Evolutionary conservation across 2,113 vertebrate species (phyloP).

Genomic region (Vidua macroura): DNA sequence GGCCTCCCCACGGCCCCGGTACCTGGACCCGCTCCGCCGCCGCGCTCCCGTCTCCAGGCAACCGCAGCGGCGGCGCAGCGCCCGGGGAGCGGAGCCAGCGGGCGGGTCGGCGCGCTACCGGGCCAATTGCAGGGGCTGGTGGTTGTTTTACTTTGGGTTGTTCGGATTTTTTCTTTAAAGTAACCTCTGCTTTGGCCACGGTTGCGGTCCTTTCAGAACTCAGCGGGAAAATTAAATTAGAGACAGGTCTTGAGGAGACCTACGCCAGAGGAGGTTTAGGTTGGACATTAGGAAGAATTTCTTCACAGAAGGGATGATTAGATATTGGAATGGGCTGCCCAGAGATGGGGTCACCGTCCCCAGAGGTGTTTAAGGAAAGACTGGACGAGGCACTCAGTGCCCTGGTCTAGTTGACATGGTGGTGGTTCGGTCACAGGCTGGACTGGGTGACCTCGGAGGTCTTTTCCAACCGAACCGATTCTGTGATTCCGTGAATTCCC

Average conservation of each 20-base stretch:
- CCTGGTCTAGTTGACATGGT: neutral
- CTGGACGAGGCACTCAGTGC: neutral
- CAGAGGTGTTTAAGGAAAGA: neutral
- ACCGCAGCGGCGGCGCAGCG: neutral
- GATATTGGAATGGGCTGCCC: neutral
- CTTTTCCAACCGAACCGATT: neutral
- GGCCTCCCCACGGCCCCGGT: neutral
- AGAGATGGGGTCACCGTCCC: neutral
- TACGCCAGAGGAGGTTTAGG: neutral
- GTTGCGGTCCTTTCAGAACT: neutral
- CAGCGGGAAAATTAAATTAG: neutral
- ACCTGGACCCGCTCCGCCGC: neutral
- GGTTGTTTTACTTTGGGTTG: neutral
- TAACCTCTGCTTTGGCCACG: neutral
- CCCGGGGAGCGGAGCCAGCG: neutral
- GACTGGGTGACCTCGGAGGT: neutral
- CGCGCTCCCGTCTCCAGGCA: conserved; percentile 5
- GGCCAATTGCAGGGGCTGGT: neutral
- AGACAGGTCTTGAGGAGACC: neutral
- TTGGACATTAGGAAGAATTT: neutral
- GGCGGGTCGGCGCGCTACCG: neutral
- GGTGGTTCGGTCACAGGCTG: neutral
- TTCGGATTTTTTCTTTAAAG: neutral
- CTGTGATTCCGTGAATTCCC: neutral
- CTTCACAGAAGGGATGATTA: neutral